These are phyloP conservation scores for Gasterosteus aculeatus DNA, from an alignment of 2,113 vertebrate species.

Conservation along the genomic window DNA sequence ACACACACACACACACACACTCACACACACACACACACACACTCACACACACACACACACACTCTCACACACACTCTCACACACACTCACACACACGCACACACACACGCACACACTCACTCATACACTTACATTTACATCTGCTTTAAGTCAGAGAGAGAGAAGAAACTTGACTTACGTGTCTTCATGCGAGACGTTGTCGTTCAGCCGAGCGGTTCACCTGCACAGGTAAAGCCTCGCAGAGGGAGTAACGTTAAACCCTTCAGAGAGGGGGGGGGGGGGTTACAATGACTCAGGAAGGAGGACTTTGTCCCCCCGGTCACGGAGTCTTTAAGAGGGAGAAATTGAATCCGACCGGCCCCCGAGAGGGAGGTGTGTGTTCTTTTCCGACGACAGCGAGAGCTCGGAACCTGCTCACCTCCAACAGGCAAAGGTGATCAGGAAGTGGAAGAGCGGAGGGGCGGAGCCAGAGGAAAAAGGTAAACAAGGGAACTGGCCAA, in stretches of 20 bases:
- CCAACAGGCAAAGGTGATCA: conserved; percentile 67
- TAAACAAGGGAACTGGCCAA: conserved; percentile 68
- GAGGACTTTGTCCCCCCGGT: conserved; percentile 71
- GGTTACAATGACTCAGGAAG: conserved; percentile 46
- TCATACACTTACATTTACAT: too few species aligned
- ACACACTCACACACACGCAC: neutral
- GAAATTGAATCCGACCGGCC: conserved; percentile 53
- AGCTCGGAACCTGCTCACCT: conserved; percentile 59
- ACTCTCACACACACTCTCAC: too few species aligned
- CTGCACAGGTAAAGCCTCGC: conserved; percentile 75
- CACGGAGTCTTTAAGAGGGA: neutral
- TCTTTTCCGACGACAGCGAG: conserved; percentile 3
- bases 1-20: too few species aligned
- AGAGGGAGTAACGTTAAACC: conserved; percentile 69
- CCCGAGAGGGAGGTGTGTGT: conserved; percentile 28
- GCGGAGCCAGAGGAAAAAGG: conserved; percentile 50
- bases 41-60: too few species aligned
- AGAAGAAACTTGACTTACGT: conserved; percentile 57
- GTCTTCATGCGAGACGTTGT: conserved; percentile 37
- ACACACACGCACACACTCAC: too few species aligned
- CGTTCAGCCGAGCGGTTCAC: conserved; percentile 58
- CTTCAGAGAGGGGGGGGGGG: conserved; percentile 26
- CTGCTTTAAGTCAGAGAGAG: neutral
- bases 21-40: too few species aligned
- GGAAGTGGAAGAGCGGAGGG: conserved; percentile 63